Base-by-base conservation (phyloP, 2,113 vertebrate species). In the Oreochromis spilurus region DNA sequence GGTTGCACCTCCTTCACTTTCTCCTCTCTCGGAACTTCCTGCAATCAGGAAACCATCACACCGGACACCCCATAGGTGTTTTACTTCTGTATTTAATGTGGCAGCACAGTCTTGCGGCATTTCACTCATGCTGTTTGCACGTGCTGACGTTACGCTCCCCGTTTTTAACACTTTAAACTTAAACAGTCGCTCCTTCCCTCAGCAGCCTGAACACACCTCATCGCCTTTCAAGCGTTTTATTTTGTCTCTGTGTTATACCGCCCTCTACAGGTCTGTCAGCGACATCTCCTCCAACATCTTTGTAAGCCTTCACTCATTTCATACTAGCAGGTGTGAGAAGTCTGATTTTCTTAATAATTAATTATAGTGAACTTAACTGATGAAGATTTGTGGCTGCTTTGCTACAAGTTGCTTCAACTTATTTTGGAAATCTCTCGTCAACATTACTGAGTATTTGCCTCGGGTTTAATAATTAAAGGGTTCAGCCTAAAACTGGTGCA, bases 201-300 rank as follows among this genome's bases (percentile, higher is more conserved):
- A 53, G 10, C 14, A 40, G 5, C 40, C 5, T 24, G 14, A 60
- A 82, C 13, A 81, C 38, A 19, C 81, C 78, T 70, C 31, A 0
- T 19, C 7, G 31, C 17, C 57, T 9, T 36, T 62, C 11, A 65
- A 65, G 53, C 40, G 13, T 38, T 34, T n/a, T 21, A 3, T 6
- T 34, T 6, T 1, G 67, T 11, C 26, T 89, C 31, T 60, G 77
- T 81, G 58, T 84, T 43, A 84, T 52, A 84, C 5, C 80, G 90
- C 91, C 94, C 90, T 65, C 95, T 92, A 53, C 75, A 70, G 91
- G 17, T 65, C 14, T 14, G 36, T 58, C 79, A 43, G 79, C 24
- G 55, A 9, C 4, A 80, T 54, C 5, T 48, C 38, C 57, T 36
- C 7, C 14, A 79, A 81, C 83, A 84, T 70, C 38, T 57, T 78